Evolutionary conservation across 2,797 vertebrate genomes (phyloP).

Genomic region (Siniperca obscura): DNA sequence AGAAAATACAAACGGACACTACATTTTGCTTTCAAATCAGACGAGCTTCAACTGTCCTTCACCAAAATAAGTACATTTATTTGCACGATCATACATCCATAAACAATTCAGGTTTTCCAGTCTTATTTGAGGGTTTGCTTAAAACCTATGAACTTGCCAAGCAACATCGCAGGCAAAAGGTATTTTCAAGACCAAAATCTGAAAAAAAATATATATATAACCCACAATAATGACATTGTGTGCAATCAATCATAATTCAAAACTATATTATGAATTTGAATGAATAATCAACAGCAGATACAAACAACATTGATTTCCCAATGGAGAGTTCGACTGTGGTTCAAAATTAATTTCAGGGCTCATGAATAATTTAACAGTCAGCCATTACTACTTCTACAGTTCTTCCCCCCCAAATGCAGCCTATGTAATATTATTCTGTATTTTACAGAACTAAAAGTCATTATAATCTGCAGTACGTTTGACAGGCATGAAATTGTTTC

Average conservation of each 20-base stretch:
- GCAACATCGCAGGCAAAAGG: background rate
- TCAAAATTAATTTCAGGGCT: constrained; percentile 80
- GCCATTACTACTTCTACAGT: constrained; percentile 73
- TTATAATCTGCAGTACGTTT: constrained; percentile 74
- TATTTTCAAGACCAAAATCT: constrained; percentile 5
- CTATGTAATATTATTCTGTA: constrained; percentile 70
- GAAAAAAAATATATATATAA: background rate
- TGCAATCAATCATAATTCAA: constrained; percentile 68
- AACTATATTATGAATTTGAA: constrained; percentile 67
- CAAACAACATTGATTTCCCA: constrained; percentile 82
- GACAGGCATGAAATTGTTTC: constrained; percentile 80
- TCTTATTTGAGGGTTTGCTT: background rate
- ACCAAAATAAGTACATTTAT: background rate
- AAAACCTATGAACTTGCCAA: background rate
- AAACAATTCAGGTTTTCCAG: background rate
- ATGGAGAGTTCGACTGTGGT: constrained; percentile 73
- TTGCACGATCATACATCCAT: constrained; percentile 4
- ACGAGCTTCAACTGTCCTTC: background rate
- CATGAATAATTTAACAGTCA: constrained; percentile 82
- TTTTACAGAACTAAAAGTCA: constrained; percentile 69
- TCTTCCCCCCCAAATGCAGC: constrained; percentile 60
- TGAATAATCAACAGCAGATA: constrained; percentile 78
- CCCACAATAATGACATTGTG: constrained; percentile 28
- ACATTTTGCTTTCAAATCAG: constrained; percentile 4
- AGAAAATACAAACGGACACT: background rate